Evolutionary conservation across 2,113 vertebrate genomes (phyloP).

Genomic region (Hemicordylus capensis): DNA sequence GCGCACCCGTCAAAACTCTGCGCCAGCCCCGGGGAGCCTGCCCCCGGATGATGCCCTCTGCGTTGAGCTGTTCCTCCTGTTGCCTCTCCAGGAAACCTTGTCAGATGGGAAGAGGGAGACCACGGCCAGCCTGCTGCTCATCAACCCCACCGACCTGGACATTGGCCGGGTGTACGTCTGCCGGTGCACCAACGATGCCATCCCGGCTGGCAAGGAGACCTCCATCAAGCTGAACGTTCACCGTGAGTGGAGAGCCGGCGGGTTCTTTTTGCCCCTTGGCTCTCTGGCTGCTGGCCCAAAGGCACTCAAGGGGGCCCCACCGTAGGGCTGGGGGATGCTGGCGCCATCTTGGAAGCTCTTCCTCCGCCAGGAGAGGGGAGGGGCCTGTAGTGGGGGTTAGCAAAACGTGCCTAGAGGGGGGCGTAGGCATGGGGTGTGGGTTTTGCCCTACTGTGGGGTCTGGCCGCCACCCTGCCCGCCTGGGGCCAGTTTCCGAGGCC

Average conservation of each 20-base stretch:
- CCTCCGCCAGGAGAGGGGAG: neutral
- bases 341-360: too few relatives aligned
- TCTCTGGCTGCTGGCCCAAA: neutral
- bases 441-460: too few relatives aligned
- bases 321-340: neutral
- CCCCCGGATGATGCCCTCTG: too few relatives aligned
- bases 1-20: too few relatives aligned
- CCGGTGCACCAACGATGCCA: constrained; percentile 86
- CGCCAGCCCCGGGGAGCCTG: too few relatives aligned
- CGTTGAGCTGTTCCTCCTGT: neutral
- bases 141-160: constrained; percentile 88
- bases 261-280: neutral
- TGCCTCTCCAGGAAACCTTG: constrained; percentile 81
- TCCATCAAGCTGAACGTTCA: constrained; percentile 90
- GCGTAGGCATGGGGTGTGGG: neutral
- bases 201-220: constrained; percentile 86
- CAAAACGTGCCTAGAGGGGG: too few relatives aligned
- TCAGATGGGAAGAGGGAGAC: constrained; percentile 90
- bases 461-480: too few relatives aligned
- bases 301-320: too few relatives aligned
- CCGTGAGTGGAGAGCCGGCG: constrained; percentile 76
- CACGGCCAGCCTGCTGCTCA: constrained; percentile 86
- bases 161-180: constrained; percentile 88
- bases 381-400: neutral
- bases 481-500: too few relatives aligned